A percentile compares a stretch with the other conserved stretches of the same genome.
These are phyloP conservation scores for Phengaris arion DNA, from an alignment of 2,888 invertebrate species.

Conservation along the genomic window DNA sequence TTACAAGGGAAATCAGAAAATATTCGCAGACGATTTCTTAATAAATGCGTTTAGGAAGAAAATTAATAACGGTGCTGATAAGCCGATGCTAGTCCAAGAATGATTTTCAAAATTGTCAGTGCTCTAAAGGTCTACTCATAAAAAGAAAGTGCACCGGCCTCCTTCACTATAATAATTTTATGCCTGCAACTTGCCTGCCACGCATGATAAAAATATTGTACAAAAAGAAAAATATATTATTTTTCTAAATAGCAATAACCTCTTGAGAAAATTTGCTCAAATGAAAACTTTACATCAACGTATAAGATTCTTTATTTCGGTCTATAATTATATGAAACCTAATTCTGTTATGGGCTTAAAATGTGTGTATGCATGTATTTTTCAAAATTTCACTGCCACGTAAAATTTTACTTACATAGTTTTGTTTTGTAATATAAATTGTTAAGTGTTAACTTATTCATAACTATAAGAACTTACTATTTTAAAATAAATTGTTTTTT, in stretches of 20 bases:
- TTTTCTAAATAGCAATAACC: background rate
- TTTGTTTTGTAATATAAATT: conserved; percentile 3
- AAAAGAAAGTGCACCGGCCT: background rate
- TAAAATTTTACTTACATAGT: background rate
- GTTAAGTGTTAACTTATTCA: conserved; percentile 7
- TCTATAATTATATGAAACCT: background rate
- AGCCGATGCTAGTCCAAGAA: conserved; percentile 63
- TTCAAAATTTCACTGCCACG: background rate
- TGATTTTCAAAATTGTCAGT: background rate
- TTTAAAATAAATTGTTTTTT: conserved; percentile 26
- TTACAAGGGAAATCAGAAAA: conserved; percentile 62
- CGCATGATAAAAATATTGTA: too few relatives aligned
- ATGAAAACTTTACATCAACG: background rate
- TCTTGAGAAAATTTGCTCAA: background rate
- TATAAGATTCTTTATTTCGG: background rate
- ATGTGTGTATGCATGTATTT: background rate
- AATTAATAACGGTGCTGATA: conserved; percentile 48
- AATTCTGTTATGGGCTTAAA: too few relatives aligned
- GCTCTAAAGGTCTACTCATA: background rate
- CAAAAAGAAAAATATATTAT: background rate
- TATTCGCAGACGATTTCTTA: conserved; percentile 68
- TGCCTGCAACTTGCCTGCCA: background rate
- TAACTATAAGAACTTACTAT: background rate
- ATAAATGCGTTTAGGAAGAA: conserved; percentile 66
- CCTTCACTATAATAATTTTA: background rate